Conservation (phyloP, 2,888 invertebrate species). For the Horisme vitalbata region DNA sequence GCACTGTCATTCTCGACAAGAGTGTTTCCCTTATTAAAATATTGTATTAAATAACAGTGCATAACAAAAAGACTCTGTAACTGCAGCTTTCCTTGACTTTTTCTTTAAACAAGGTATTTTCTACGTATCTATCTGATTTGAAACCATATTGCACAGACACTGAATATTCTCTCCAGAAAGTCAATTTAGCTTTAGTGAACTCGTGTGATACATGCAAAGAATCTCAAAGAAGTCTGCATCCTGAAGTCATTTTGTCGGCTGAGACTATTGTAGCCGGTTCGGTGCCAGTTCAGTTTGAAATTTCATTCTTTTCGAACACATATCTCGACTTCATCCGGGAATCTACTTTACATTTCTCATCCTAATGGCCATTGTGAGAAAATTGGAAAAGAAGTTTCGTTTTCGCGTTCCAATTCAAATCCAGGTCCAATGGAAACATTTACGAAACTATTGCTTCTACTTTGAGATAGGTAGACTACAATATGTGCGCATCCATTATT, state of each 20-base stretch:
- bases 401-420: conserved; percentile 62
- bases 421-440: conserved; percentile 54
- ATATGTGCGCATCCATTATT: conserved; percentile 36
- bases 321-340: conserved; percentile 76
- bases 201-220: conserved; percentile 50
- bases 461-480: conserved; percentile 47
- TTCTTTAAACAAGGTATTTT: not conserved
- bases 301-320: conserved; percentile 79
- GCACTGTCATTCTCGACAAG: conserved; percentile 23
- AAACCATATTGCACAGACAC: conserved; percentile 22
- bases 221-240: conserved; percentile 51
- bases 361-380: conserved; percentile 82
- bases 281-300: conserved; percentile 69
- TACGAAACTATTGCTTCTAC: conserved; percentile 51
- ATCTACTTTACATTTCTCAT: conserved; percentile 82
- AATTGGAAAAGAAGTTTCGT: conserved; percentile 81
- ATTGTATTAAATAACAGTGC: not conserved
- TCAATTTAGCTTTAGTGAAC: conserved; percentile 26
- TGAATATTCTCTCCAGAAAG: conserved; percentile 19
- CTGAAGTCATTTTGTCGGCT: conserved; percentile 51
- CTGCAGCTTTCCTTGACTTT: too few species aligned
- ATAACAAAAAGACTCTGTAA: too few species aligned
- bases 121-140: not conserved
- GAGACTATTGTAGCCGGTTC: conserved; percentile 47
- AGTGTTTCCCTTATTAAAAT: conserved; percentile 3